Evolutionary conservation across 2,888 invertebrate species (phyloP), one percentile per base, ranked within the genome.

Genomic region (Erynnis tages): DNA sequence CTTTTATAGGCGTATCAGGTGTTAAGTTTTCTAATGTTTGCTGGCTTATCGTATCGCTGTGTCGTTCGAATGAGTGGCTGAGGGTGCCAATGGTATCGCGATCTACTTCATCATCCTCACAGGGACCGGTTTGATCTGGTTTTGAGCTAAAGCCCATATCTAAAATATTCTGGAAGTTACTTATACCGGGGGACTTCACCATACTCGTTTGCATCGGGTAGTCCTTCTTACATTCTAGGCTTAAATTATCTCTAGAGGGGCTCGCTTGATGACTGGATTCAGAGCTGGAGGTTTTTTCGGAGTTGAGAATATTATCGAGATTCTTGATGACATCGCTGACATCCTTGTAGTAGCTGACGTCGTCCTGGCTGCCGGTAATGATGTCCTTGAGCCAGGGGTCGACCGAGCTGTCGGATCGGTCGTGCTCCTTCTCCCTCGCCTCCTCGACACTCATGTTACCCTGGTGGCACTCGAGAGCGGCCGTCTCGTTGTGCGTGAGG

Each of bases 261-360:
- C 90, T 91, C 21, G 90, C 90, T 56, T 91, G 91, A 56, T 91
- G 90, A 58, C 91, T 91, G 4, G 92, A 91, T 61, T 91, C 91
- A 0, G 91, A 91, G 66, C 91, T 91, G 3, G 91, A 91, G 1
- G 91, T 91, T 64, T 91, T 92, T 67, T 93, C 92, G 0, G 91
- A 87, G 53, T 91, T 92, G 37, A 93, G 75, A 53, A 92, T 91
- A 63, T 91, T 91, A 76, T 92, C 92, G 61, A 92, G 84, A 74
- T 92, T 92, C 69, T 91, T 91, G 27, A 92, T 92, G 7, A 92
- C 92, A 63, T 92, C 92, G 50, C 91, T 92, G 53, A 92, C 91
- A 59, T 92, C 92, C 60, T 81, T 86, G 60, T 91, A 91, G 65
- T 91, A 92, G 57, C 91, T 91, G 63, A 91, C 90, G 61, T 92